These are phyloP conservation scores for Perizoma affinitatum DNA, from an alignment of 2,888 invertebrate species.

Conservation along the genomic window DNA sequence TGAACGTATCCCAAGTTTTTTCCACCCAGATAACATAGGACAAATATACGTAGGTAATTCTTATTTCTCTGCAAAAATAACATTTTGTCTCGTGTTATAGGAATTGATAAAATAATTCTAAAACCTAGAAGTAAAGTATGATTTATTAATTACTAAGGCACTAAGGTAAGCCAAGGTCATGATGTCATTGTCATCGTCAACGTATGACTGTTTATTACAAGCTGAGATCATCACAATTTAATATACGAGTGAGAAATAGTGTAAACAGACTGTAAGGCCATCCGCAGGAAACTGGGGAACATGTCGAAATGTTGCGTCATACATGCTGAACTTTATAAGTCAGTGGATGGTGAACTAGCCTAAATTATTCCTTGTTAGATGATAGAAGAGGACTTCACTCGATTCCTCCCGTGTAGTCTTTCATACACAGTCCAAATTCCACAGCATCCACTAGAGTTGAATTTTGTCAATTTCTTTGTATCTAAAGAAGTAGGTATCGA, in stretches of 20 bases:
- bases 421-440: too few species aligned
- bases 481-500: too few species aligned
- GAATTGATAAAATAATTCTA: constrained; percentile 5
- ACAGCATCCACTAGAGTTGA: too few species aligned
- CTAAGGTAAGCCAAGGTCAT: constrained; percentile 51
- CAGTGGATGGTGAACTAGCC: background rate
- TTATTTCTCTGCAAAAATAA: too few species aligned
- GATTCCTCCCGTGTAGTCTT: too few species aligned
- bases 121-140: constrained; percentile 12
- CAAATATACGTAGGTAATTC: too few species aligned
- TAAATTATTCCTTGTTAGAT: background rate
- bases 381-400: too few species aligned
- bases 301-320: constrained; percentile 29
- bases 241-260: constrained; percentile 50
- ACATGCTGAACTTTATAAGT: constrained; percentile 2
- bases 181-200: constrained; percentile 70
- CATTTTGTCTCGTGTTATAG: background rate
- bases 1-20: too few species aligned
- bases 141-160: background rate
- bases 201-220: constrained; percentile 55
- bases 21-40: too few species aligned
- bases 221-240: constrained; percentile 71
- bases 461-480: too few species aligned
- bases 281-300: constrained; percentile 30
- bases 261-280: constrained; percentile 42